Conservation (phyloP, 1,140 invertebrate genomes). For the Pararge aegeria region DNA sequence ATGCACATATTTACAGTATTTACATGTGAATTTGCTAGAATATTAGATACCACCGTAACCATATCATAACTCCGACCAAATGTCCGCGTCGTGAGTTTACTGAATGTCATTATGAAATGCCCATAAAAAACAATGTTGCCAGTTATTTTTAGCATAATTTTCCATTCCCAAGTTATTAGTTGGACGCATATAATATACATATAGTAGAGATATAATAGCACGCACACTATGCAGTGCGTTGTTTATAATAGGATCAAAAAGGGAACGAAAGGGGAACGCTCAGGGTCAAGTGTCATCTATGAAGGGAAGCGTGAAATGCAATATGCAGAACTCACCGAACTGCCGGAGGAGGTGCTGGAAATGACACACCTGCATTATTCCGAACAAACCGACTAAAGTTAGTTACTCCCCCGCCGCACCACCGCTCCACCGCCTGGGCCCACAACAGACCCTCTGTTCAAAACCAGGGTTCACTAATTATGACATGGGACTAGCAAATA, state of each 20-base stretch:
- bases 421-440: slow-evolving; percentile 48
- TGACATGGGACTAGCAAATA: slow-evolving; percentile 57
- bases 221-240: neutral
- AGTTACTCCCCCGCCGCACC: slow-evolving; percentile 49
- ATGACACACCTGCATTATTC: slow-evolving; percentile 80
- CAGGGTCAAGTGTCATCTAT: slow-evolving; percentile 14
- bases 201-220: neutral
- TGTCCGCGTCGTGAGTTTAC: neutral
- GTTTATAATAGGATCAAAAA: slow-evolving; percentile 14
- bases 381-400: slow-evolving; percentile 60
- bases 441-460: slow-evolving; percentile 73
- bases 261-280: slow-evolving; percentile 15
- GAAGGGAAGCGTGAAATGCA: slow-evolving; percentile 40
- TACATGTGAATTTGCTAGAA: neutral
- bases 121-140: neutral
- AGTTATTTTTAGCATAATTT: neutral
- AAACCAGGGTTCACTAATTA: slow-evolving; percentile 72
- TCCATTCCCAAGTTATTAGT: neutral
- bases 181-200: neutral
- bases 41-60: neutral
- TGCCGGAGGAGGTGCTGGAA: slow-evolving; percentile 79
- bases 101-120: neutral
- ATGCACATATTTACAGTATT: no score
- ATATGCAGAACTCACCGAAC: slow-evolving; percentile 73
- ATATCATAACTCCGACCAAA: neutral